Base-by-base conservation (phyloP, 2,797 vertebrate genomes). In the Catostomus latipinnis region DNA sequence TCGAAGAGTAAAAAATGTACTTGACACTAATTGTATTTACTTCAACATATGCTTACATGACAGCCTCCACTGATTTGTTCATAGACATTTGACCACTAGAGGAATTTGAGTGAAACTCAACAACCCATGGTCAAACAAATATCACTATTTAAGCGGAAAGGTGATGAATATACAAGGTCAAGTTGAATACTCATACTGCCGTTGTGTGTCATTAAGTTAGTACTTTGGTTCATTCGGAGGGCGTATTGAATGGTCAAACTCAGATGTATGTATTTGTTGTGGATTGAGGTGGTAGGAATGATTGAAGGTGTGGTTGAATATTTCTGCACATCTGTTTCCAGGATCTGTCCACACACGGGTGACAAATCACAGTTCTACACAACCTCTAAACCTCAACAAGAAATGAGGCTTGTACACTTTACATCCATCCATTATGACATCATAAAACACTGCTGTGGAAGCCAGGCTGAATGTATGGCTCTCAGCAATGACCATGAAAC, bases 281-380 rank as follows among this genome's bases (percentile, higher is more conserved):
- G 60, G 43, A 53, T 53, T 67, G 66, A 58, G 43, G 70, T 62
- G 56, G 63, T 68, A 13, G 57, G 46, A 71, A 74, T 56, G 58
- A 80, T 34, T 74, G 76, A 58, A 76, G 71, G 53, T 22, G 46
- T 49, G 74, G 57, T 60, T 79, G 49, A 62, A 56, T 58, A 45
- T 63, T 63, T 80, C 52, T 57, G n/a, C 16, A 71, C 69, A 80
- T 65, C 52, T 81, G 74, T 67, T 81, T 82, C 68, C 57, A 84
- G 73, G 74, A 66, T 76, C 67, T 12, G 11, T 83, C 70, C 58
- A 10, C 66, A 77, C 76, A 66, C 65, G 61, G 72, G 62, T 71
- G 69, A 81, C 76, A 78, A 82, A 77, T 70, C 74, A 45, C 74
- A 67, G 78, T 83, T 80, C 83, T 85, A 80, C 68, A 9, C 66